Evolutionary conservation across 2,888 invertebrate genomes (phyloP), one percentile per base, ranked within the genome.

Genomic region (Ochropacha duplaris): DNA sequence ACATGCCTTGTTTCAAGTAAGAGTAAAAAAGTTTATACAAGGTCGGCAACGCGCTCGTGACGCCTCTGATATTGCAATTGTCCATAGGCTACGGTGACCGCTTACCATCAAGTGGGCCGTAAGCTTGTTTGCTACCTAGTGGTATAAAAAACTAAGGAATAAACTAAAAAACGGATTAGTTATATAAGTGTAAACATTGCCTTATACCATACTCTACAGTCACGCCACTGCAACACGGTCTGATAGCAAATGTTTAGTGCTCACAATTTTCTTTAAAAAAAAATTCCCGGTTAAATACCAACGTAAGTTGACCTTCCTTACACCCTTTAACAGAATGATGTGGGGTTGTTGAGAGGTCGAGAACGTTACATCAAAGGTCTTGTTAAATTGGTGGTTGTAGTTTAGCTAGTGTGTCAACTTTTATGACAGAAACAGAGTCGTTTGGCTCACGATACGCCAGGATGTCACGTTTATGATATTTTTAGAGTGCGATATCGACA

Each of bases 161-260:
- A 31, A 31, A 31, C 12, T 12, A 31, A 31, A 1, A 31, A 2
- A 1, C 12, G 0, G 6, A 6, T 31, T 31, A 0, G 3, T 2
- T 31, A 3, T 31, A 6, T 3, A 31, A 5, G 31, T 31, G 31
- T 31, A 31, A 16, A 19, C 62, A 64, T 65, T 51, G 55, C 57
- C 59, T 64, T 64, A 64, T 64, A 69, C 59, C 60, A 61, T 60
- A 61, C 60, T 57, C 55, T 36, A 60, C 52, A 61, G 61, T 68
- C 72, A 71, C 66, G 66, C 64, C 62, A 68, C 56, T 60, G 56
- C 51, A 56, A 52, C 49, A 50, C 22, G 44, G 54, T 34, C 60
- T 58, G 73, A 76, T 75, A 76, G 64, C 64, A 66, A 62, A 78
- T 70, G 70, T 78, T 78, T 74, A 75, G 66, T 67, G 60, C 61